Conservation (phyloP, 2,797 vertebrate genomes). For the Sebastolobus altivelis region DNA sequence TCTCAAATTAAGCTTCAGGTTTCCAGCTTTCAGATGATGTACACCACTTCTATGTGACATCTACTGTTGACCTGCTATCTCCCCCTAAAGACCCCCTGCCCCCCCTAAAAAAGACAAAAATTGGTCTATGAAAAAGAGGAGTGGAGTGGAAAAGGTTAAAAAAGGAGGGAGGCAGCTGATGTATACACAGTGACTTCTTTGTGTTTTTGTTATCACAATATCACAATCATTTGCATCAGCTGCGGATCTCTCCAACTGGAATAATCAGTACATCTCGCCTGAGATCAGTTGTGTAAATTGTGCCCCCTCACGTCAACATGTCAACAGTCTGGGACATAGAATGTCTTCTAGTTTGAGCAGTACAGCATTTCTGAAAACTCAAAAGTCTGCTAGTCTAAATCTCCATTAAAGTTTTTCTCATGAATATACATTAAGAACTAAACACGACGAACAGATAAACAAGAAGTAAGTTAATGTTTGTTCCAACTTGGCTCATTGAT, state of each 20-base stretch:
- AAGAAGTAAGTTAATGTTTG: not conserved
- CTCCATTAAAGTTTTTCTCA: not conserved
- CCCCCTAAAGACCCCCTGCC: no score
- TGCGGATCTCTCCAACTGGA: not conserved
- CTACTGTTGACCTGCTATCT: no score
- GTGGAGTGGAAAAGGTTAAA: no score
- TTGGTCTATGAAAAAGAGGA: no score
- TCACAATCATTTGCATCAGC: not conserved
- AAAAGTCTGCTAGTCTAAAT: not conserved
- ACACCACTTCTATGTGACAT: no score
- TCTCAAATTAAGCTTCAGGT: no score
- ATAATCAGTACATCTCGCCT: not conserved
- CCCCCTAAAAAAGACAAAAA: no score
- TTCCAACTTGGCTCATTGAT: constrained; percentile 7
- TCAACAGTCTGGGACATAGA: not conserved
- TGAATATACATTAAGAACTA: constrained; percentile 2
- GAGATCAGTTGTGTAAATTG: constrained; percentile 14
- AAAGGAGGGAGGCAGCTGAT: not conserved
- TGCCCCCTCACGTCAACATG: not conserved
- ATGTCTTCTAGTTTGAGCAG: not conserved
- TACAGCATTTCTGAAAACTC: not conserved
- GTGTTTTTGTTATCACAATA: not conserved
- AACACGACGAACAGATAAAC: not conserved
- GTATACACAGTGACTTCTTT: no score
- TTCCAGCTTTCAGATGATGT: no score